Evolutionary conservation across 64 coral and sea anemone genomes (phyloP).

Genomic region (Pocillopora verrucosa): DNA sequence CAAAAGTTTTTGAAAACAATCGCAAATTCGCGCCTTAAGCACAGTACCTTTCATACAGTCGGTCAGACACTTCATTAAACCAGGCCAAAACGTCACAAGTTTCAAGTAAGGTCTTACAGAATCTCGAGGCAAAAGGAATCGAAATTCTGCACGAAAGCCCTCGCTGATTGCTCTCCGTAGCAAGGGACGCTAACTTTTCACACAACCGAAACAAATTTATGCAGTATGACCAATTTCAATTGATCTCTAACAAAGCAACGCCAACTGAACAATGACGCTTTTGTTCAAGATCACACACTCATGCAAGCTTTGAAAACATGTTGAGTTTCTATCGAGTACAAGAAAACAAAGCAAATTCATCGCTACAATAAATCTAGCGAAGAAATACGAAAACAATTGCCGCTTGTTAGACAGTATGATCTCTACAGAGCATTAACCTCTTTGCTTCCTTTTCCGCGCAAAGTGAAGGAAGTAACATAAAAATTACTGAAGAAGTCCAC

Average conservation of each 20-base stretch:
- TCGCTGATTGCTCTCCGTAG: not conserved
- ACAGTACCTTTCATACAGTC: not conserved
- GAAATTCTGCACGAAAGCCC: not conserved
- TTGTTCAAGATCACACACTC: not conserved
- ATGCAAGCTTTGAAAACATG: not conserved
- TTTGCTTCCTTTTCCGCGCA: no score
- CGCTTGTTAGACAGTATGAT: no score
- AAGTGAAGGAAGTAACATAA: no score
- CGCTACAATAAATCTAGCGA: no score
- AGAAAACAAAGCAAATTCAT: not conserved
- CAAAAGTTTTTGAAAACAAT: not conserved
- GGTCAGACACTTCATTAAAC: not conserved
- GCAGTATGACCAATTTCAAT: slow-evolving; percentile 15
- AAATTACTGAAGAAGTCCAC: no score
- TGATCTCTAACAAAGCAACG: not conserved
- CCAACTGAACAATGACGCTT: not conserved
- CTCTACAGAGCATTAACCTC: no score
- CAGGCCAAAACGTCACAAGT: not conserved
- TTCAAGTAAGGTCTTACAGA: not conserved
- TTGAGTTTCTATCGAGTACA: not conserved
- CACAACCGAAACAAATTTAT: slow-evolving; percentile 31
- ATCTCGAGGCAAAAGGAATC: not conserved
- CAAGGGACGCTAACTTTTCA: slow-evolving; percentile 32
- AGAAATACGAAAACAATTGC: no score
- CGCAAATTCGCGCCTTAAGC: not conserved